Evolutionary conservation across 2,797 vertebrate species (phyloP), one percentile per base, ranked within the genome.

Genomic region (Harpagifer antarcticus): DNA sequence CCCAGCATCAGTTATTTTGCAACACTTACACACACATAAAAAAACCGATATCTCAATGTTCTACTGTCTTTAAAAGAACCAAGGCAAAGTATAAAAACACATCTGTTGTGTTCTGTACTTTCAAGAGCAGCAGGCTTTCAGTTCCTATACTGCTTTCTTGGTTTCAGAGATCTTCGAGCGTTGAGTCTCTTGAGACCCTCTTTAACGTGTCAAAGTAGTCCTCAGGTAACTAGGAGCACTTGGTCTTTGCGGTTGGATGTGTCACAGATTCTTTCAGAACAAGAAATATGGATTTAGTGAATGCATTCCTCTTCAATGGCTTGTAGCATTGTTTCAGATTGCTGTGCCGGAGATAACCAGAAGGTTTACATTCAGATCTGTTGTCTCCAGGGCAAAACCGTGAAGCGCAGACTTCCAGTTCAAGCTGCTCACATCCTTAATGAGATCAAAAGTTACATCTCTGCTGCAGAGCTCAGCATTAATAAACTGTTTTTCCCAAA

Each of bases 181-280:
- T n/a, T 11, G 27, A 79, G 66, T 68, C 23, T 72, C 71, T 73
- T n/a, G 19, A 76, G 68, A 79, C 27, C 45, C 54, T 63, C 76
- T 82, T 86, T 78, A 83, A 80, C 81, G 84, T 86, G 76, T 87
- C 78, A 77, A 81, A 59, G 76, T 17, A 72, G 68, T 85, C 76
- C 71, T 82, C 74, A 72, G 72, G 74, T 79, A 84, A 78, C 82
- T 72, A 66, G 57, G 76, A 82, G 73, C 81, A 48, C 62, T 71
- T 74, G 78, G 83, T 80, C 72, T 80, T 68, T 68, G 70, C 77
- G 64, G 84, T 68, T 3, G 9, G 72, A 79, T 72, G 60, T 73
- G 86, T 81, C 75, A 74, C 58, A 67, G 9, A 72, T 74, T 58
- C 72, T 85, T 74, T 70, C 82, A 83, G 66, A 78, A 78, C 68